Evolutionary conservation across 2,797 vertebrate species (phyloP).

Genomic region (Phoeniculus purpureus): DNA sequence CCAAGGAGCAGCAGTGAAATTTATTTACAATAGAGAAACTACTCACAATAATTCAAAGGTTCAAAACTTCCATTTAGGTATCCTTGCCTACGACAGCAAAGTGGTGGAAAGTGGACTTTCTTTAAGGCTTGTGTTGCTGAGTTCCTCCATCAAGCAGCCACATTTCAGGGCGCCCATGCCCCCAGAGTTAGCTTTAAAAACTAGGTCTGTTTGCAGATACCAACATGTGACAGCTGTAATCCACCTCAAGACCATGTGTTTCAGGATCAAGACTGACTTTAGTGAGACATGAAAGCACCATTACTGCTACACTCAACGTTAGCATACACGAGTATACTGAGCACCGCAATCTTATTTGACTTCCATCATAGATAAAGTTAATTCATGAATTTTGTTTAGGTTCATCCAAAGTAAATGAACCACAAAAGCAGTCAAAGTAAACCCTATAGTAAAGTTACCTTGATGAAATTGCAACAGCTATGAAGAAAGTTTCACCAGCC

Average conservation of each 20-base stretch:
- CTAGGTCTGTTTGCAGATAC: neutral
- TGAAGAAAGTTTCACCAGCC: neutral
- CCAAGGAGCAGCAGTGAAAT: neutral
- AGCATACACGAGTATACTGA: neutral
- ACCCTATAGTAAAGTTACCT: neutral
- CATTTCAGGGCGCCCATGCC: neutral
- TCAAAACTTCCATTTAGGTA: neutral
- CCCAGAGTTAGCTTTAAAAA: neutral
- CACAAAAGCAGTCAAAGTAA: neutral
- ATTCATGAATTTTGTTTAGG: neutral
- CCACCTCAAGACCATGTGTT: neutral
- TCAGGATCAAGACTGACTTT: neutral
- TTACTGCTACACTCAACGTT: neutral
- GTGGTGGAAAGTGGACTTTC: neutral
- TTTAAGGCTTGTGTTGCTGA: neutral
- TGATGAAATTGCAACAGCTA: neutral
- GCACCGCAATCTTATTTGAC: neutral
- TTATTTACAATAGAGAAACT: no score
- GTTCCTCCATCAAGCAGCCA: neutral
- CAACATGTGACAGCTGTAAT: neutral
- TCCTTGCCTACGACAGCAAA: neutral
- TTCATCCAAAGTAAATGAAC: neutral
- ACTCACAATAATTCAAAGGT: neutral
- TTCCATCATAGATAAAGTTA: neutral
- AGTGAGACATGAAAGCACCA: neutral